These are phyloP conservation scores for Penelope pileata DNA, from an alignment of 2,113 vertebrate species.

Conservation along the genomic window DNA sequence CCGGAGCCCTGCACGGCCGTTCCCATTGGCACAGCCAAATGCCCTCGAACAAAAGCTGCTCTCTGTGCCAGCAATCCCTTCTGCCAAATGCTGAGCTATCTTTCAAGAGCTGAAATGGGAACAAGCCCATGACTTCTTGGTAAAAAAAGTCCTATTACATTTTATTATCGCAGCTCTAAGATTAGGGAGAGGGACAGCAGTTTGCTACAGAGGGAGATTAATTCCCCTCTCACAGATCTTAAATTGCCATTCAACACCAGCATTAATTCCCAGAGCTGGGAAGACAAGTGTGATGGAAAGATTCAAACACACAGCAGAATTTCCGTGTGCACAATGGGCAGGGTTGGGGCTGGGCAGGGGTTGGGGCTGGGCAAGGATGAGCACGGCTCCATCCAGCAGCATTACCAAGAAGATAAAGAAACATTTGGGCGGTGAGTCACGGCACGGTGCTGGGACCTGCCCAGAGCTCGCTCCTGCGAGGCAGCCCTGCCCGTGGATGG, in stretches of 20 bases:
- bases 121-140: not conserved
- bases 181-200: not conserved
- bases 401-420: slow-evolving; percentile 4
- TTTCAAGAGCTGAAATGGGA: not conserved
- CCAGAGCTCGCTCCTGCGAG: not conserved
- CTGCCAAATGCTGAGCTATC: not conserved
- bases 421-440: slow-evolving; percentile 29
- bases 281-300: not conserved
- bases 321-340: not conserved
- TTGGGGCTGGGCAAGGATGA: not conserved
- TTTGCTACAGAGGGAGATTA: not conserved
- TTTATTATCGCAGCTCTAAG: not conserved
- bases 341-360: too few species aligned
- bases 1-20: fast-evolving
- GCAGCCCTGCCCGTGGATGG: not conserved
- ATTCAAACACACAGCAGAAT: not conserved
- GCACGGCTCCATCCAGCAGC: not conserved
- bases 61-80: not conserved
- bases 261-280: not conserved
- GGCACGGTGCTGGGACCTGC: not conserved
- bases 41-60: not conserved
- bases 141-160: not conserved
- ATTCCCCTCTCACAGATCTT: not conserved
- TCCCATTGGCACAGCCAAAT: not conserved
- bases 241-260: not conserved